Conservation (phyloP, 2,797 vertebrate species). For the Cottoperca gobio region DNA sequence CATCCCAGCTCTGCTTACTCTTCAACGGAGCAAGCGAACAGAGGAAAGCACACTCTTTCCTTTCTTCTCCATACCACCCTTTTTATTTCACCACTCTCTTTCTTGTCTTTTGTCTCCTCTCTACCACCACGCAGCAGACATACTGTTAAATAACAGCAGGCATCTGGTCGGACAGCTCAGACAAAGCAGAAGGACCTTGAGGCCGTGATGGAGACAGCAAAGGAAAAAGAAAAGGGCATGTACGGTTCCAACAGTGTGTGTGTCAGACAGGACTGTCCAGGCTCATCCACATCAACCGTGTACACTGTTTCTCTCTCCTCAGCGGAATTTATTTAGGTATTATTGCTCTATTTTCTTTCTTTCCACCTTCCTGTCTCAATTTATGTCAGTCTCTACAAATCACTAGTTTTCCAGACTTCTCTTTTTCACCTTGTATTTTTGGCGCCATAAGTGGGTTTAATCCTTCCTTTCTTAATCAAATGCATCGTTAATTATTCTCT, state of each 20-base stretch:
- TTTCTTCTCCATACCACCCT: background rate
- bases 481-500: constrained; percentile 13
- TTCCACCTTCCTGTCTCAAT: background rate
- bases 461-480: constrained; percentile 39
- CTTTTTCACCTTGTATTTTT: background rate
- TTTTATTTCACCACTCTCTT: constrained; percentile 10
- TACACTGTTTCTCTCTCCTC: constrained; percentile 27
- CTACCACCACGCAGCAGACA: constrained; percentile 5
- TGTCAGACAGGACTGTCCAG: constrained; percentile 66
- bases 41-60: background rate
- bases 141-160: constrained; percentile 57
- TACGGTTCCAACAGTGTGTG: constrained; percentile 48
- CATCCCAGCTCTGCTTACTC: constrained; percentile 16
- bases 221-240: constrained; percentile 67
- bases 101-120: constrained; percentile 2
- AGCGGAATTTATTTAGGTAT: constrained; percentile 7
- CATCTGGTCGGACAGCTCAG: constrained; percentile 61
- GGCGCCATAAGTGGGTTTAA: constrained; percentile 3
- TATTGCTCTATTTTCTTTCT: background rate
- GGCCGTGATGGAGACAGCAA: constrained; percentile 44
- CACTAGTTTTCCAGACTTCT: background rate
- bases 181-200: constrained; percentile 55
- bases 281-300: constrained; percentile 57
- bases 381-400: background rate
- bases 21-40: constrained; percentile 12